Evolutionary conservation across 2,113 vertebrate genomes (phyloP), one percentile per base, ranked within the genome.

Genomic region (Crotalus helleri): DNA sequence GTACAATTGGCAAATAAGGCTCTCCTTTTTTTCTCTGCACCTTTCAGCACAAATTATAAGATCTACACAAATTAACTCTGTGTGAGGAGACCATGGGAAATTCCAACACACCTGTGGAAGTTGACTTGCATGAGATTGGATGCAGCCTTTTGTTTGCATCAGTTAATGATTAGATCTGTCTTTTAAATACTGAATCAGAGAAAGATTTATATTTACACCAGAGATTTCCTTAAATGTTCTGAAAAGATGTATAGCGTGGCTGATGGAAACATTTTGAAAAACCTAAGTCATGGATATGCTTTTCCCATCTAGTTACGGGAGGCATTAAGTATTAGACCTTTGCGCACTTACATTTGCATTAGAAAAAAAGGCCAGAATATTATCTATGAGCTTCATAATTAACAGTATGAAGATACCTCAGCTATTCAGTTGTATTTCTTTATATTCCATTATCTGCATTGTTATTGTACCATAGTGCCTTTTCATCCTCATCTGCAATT

Each of bases 261-360:
- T 33, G 11, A 59, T 61, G 59, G 46, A 64, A 87, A 3, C 64
- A 39, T 61, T 23, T 61, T 92, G 39, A 10, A 49, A 91, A 85
- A 39, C 92, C 95, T 90, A 54, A 51, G 92, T 94, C 94, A 89
- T 90, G 64, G 29, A 92, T 33, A 69, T 93, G 93, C 91, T 91
- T 49, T 92, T 51, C 44, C 94, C 89, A 87, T 90, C 90, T 89
- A 93, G 29, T 2, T 74, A 81, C 33, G 9, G 53, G 89, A 92
- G 54, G 12, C 12, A 51, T 58, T 92, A 54, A 54, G 90, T 19
- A 81, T 44, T 39, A 81, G 17, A 81, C 1, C 33, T 81, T 21
- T 81, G 74, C 19, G 19, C 74, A 81, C 74, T 81, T 69, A n/a
- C 29, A 13, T 4, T 69, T 44, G 33, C 33, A 81, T 81, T 44